phyloP scores from a whole-genome alignment of 1,140 invertebrate genomes.

The Drosophila suzukii region DNA sequence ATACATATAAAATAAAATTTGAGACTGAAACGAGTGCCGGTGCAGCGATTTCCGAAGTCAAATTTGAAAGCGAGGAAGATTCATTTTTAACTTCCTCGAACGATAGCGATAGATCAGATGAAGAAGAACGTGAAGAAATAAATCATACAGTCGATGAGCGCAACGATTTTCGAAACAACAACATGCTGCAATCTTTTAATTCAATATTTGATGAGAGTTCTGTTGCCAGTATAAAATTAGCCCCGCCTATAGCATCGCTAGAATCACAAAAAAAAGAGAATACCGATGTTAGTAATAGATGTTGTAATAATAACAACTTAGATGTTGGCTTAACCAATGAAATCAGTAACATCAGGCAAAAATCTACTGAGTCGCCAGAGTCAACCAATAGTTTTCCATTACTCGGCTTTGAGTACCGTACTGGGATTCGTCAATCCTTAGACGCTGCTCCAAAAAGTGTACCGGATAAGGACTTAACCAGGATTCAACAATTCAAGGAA shows the following conservation, averaged over 20 bases:
- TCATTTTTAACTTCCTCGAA: slow-evolving; percentile 21
- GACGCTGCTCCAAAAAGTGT: neutral
- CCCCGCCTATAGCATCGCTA: slow-evolving; percentile 6
- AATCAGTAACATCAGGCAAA: slow-evolving; percentile 7
- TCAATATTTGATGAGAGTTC: slow-evolving; percentile 38
- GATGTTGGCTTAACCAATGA: slow-evolving; percentile 24
- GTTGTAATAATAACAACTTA: slow-evolving; percentile 63
- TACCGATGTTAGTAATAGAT: slow-evolving; percentile 56
- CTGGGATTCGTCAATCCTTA: slow-evolving; percentile 49
- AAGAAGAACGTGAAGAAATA: slow-evolving; percentile 1
- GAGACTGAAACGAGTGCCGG: slow-evolving; percentile 44
- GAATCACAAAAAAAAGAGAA: slow-evolving; percentile 37
- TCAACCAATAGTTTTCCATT: neutral
- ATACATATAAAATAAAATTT: slow-evolving; percentile 27
- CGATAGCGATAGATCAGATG: slow-evolving; percentile 15
- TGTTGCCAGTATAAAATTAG: neutral
- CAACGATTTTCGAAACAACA: slow-evolving; percentile 60
- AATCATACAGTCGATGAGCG: slow-evolving; percentile 2
- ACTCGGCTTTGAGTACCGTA: slow-evolving; percentile 47
- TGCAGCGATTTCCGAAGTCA: slow-evolving; percentile 2
- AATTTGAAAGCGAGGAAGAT: slow-evolving; percentile 13
- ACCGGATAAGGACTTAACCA: neutral
- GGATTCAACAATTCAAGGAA: slow-evolving; percentile 87
- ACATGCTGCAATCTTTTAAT: slow-evolving; percentile 70
- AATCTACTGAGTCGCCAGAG: neutral